These are phyloP conservation scores for Phyllotis vaccarum DNA, from an alignment of 2,797 vertebrate genomes.

Conservation along the genomic window DNA sequence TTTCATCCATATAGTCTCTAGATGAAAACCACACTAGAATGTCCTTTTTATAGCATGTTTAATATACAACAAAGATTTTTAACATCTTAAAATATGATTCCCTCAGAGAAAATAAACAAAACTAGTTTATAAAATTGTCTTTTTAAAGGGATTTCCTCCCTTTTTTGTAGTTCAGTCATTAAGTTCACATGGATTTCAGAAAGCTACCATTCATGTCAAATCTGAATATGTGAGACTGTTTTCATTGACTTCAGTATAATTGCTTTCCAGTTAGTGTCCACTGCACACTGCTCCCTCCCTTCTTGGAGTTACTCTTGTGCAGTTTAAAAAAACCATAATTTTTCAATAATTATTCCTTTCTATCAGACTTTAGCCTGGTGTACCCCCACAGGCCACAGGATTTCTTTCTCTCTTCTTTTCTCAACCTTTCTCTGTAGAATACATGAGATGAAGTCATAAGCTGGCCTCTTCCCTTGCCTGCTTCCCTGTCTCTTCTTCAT, in stretches of 20 bases:
- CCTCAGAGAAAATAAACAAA: conserved; percentile 17
- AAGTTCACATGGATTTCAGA: conserved; percentile 40
- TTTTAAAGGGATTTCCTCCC: not conserved
- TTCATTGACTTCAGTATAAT: not conserved
- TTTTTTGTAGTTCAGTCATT: conserved; percentile 37
- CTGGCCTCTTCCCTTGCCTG: not conserved
- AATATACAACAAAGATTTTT: conserved; percentile 36
- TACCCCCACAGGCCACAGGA: not conserved
- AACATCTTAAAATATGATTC: conserved; percentile 4
- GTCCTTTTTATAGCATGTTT: conserved; percentile 14
- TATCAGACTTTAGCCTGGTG: not conserved
- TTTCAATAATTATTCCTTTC: not conserved
- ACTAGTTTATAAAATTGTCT: not conserved
- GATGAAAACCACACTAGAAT: conserved; percentile 5
- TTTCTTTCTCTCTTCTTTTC: not conserved
- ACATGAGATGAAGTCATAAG: not conserved
- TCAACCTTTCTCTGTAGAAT: not conserved
- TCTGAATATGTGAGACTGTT: not conserved
- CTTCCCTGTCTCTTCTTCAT: not conserved
- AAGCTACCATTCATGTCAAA: conserved; percentile 1
- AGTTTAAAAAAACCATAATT: not conserved
- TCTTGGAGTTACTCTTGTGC: not conserved
- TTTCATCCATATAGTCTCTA: not conserved
- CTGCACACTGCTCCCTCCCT: not conserved
- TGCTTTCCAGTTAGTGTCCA: not conserved